phyloP scores from a whole-genome alignment of 2,888 invertebrate species.

The Thecocarcelia acutangulata region DNA sequence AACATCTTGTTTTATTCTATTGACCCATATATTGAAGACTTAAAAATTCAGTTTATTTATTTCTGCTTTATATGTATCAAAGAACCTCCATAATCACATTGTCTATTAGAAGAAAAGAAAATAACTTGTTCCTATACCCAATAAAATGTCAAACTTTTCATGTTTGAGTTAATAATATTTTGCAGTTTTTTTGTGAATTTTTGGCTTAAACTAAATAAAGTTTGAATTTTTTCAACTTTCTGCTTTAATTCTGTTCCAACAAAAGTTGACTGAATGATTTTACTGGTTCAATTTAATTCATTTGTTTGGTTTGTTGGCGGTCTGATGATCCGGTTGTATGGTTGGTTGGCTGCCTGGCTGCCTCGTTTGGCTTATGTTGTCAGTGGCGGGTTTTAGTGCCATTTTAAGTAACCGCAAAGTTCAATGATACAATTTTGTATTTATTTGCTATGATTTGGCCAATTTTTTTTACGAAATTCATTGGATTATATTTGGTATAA shows the following conservation, averaged over 20 bases:
- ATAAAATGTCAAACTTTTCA: not conserved
- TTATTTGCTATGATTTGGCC: conserved; percentile 27
- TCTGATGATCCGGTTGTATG: conserved; percentile 18
- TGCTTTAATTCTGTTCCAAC: conserved; percentile 11
- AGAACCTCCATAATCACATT: too few species aligned
- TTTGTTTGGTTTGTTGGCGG: conserved; percentile 32
- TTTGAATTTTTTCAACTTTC: conserved; percentile 28
- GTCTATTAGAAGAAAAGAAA: not conserved
- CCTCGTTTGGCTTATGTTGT: conserved; percentile 1
- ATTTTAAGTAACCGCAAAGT: conserved; percentile 61
- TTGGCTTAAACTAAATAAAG: conserved; percentile 34
- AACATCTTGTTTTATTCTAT: too few species aligned
- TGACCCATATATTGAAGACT: too few species aligned
- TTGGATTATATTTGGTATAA: conserved; percentile 29
- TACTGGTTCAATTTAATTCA: conserved; percentile 31
- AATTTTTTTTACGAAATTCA: not conserved
- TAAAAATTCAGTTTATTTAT: too few species aligned
- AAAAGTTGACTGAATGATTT: conserved; percentile 33
- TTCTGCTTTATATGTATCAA: too few species aligned
- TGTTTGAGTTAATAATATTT: conserved; percentile 1
- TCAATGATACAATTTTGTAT: conserved; percentile 51
- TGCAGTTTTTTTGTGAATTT: conserved; percentile 11
- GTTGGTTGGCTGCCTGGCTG: conserved; percentile 19
- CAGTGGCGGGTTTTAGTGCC: conserved; percentile 27
- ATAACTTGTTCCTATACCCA: not conserved